Evolutionary conservation across 2,888 invertebrate genomes (phyloP).

Genomic region (Taphrorychus bicolor): DNA sequence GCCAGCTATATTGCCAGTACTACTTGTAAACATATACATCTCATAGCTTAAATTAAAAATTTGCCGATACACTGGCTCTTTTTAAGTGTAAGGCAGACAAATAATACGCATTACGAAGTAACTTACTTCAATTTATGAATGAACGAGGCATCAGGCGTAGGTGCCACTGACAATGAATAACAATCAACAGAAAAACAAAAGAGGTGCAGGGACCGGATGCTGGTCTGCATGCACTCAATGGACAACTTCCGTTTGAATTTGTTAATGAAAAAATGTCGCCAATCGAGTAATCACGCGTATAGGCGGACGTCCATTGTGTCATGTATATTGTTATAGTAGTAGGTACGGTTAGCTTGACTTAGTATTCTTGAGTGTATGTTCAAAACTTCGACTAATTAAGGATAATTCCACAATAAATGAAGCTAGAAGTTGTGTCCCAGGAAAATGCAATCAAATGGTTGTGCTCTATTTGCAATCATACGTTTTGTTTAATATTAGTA

Average conservation of each 20-base stretch:
- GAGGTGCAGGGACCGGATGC: slow-evolving; percentile 46
- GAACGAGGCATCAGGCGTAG: slow-evolving; percentile 41
- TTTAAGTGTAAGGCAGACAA: background rate
- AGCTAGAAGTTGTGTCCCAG: too few relatives aligned
- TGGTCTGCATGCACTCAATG: slow-evolving; percentile 46
- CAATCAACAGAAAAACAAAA: slow-evolving; percentile 46
- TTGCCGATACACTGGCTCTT: too few relatives aligned
- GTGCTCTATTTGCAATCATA: too few relatives aligned
- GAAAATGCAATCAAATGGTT: too few relatives aligned
- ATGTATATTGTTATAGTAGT: background rate
- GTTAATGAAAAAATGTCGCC: slow-evolving; percentile 36
- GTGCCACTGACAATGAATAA: slow-evolving; percentile 45
- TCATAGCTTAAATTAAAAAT: too few relatives aligned
- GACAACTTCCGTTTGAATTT: slow-evolving; percentile 46
- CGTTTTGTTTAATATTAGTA: too few relatives aligned
- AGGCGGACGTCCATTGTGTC: slow-evolving; percentile 14
- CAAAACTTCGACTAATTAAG: too few relatives aligned
- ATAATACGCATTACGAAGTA: slow-evolving; percentile 7
- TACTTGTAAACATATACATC: too few relatives aligned
- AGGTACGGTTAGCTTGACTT: too few relatives aligned
- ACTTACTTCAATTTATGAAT: slow-evolving; percentile 33
- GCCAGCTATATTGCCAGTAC: too few relatives aligned
- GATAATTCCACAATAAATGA: too few relatives aligned
- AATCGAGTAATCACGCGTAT: slow-evolving; percentile 19
- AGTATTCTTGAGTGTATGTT: too few relatives aligned